phyloP scores from a whole-genome alignment of 2,113 vertebrate species.

The Lota lota region DNA sequence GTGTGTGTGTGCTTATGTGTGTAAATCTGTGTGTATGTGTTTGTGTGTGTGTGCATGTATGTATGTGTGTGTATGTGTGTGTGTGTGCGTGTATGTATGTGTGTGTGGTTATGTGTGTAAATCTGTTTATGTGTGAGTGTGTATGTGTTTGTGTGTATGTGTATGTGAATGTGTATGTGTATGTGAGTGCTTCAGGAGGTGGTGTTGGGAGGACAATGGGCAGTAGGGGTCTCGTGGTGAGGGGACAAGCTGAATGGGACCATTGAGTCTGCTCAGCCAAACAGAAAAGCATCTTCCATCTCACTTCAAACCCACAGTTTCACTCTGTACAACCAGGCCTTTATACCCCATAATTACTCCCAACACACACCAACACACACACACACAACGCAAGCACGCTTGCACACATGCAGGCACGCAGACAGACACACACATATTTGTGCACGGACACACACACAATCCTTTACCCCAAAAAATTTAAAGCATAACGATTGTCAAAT shows the following conservation, averaged over 20 bases:
- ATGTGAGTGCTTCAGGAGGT: slow-evolving; percentile 33
- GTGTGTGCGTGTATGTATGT: no score
- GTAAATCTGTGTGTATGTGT: no score
- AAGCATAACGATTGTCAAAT: no score
- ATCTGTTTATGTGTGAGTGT: slow-evolving; percentile 25
- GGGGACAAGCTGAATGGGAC: slow-evolving; percentile 69
- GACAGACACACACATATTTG: background rate
- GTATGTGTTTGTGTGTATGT: slow-evolving; percentile 1
- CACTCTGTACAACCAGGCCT: slow-evolving; percentile 71
- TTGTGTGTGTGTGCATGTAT: no score
- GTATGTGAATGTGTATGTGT: background rate
- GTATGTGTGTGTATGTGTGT: no score
- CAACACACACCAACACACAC: background rate
- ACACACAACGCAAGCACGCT: slow-evolving; percentile 14
- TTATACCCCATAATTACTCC: slow-evolving; percentile 73
- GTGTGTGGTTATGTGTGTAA: slow-evolving; percentile 2
- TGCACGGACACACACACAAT: no score
- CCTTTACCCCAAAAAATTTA: no score
- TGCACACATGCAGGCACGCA: slow-evolving; percentile 10
- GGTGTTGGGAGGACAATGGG: slow-evolving; percentile 67
- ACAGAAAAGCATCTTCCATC: slow-evolving; percentile 79
- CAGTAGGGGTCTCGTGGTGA: slow-evolving; percentile 52
- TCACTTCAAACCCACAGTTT: slow-evolving; percentile 75
- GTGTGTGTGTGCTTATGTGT: no score
- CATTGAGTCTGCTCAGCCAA: slow-evolving; percentile 78